Evolutionary conservation across 2,797 vertebrate genomes (phyloP), one percentile per base, ranked within the genome.

Genomic region (Cygnus olor): DNA sequence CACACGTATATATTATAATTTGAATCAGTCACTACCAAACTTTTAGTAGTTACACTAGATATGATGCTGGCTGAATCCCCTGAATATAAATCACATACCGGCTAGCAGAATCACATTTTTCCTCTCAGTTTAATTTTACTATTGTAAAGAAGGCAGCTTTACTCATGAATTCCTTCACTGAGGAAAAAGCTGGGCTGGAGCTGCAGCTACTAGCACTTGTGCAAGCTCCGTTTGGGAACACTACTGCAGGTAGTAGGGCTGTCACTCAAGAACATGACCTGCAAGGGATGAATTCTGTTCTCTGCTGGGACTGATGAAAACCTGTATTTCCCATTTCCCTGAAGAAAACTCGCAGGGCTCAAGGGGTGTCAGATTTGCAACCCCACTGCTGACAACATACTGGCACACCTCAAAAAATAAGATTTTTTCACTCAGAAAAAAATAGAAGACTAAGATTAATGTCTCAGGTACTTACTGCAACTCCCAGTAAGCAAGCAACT

Each of bases 231-330:
- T 44, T 40, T 58, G 54, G 36, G 40, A 91, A 69, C 38, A 25
- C 2, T 30, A 24, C 49, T 64, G 30, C 30, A 64, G 40, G 6
- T 47, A 57, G n/a, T 38, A 53, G 40, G n/a, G 24, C 10, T 27
- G 7, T 27, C 22, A 60, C 1, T 24, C 32, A 70, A 58, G 24
- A 68, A 76, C 8, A 49, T 0, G 0, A 36, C 18, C 68, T 53
- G 14, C 58, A 79, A 36, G 10, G 25, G 15, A 60, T 34, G 38
- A n/a, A 1, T 53, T 61, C 66, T 47, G 3, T 22, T 72, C 42
- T 49, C 56, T 25, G 18, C 21, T 27, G 49, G 64, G 14, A 44
- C 10, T 27, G 27, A 58, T 22, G 40, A 54, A 73, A 51, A 65
- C 53, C 27, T 44, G 1, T 44, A 20, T 7, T 24, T 12, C 1